Evolutionary conservation across 2,888 invertebrate genomes (phyloP), one percentile per base, ranked within the genome.

Genomic region (Apodemia hepburni): DNA sequence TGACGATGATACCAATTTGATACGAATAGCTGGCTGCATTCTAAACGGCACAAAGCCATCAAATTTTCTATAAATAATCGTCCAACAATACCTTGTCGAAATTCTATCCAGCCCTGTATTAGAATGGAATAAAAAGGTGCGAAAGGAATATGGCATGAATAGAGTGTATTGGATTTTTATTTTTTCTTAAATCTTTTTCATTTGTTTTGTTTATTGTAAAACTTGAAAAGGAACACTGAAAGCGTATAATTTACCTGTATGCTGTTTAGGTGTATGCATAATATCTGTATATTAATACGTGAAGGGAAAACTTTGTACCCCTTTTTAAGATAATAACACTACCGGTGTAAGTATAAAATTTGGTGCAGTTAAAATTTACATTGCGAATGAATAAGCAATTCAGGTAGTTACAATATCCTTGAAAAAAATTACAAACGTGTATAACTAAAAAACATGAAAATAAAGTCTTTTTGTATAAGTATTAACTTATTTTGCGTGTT

Each of bases 51-150:
- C 87, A 89, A 90, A 87, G 85, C 80, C 78, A 75, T 84, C 80
- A 84, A 89, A 86, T 87, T 87, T 87, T 89, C 87, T 89, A 90
- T 87, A 89, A 90, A 89, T 90, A 89, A 88, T 88, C 87, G 85
- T 78, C 78, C 83, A 77, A 90, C 89, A 89, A 89, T 86, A 80
- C 80, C 73, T 75, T 75, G 74, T 74, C 77, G 89, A 87, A 87
- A 88, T 87, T 88, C 88, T 84, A 88, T 87, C 86, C 87, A 82
- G 83, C 86, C 86, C 82, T 84, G 78, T 84, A 84, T 87, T 81
- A 85, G 85, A 85, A 87, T 86, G 80, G 76, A 81, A 81, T 85
- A 87, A 90, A 88, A 88, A 87, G 58, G 70, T 71, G 69, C 71
- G 65, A 73, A 70, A 65, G 68, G 81, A 73, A 80, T 74, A 81